These are phyloP conservation scores for Cyprinodon tularosa DNA, from an alignment of 2,113 vertebrate species.

Conservation along the genomic window DNA sequence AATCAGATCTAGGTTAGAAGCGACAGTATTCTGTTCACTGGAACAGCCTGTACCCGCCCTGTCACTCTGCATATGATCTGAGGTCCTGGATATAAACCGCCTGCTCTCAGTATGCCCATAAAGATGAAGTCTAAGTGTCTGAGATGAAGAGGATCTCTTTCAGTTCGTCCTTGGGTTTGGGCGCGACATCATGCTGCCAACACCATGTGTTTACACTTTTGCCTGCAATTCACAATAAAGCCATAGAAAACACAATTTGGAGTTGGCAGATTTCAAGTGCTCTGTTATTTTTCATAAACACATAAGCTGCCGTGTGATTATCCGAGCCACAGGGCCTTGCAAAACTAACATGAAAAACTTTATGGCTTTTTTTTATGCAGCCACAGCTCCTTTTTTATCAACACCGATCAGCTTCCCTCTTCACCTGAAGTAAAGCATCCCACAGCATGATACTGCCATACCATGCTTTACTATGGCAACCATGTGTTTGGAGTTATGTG, in stretches of 20 bases:
- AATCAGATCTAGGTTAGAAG: slow-evolving; percentile 72
- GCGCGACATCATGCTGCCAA: slow-evolving; percentile 7
- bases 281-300: slow-evolving; percentile 22
- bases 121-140: neutral
- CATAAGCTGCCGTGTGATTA: neutral
- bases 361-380: neutral
- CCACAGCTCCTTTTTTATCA: neutral
- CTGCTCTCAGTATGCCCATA: slow-evolving; percentile 9
- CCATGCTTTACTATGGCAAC: neutral
- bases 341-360: neutral
- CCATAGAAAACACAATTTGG: neutral
- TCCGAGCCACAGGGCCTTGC: neutral
- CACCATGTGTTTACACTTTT: slow-evolving; percentile 9
- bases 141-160: neutral
- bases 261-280: neutral
- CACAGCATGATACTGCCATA: neutral
- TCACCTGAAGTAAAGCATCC: neutral
- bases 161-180: slow-evolving; percentile 6
- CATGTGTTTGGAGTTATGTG: neutral
- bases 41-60: slow-evolving; percentile 62
- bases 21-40: slow-evolving; percentile 43
- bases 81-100: slow-evolving; percentile 28
- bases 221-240: neutral
- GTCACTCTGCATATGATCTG: slow-evolving; percentile 34
- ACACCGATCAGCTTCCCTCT: neutral